Evolutionary conservation across 1,140 invertebrate species (phyloP), one percentile per base, ranked within the genome.

Genomic region (Lepidurus packardi): DNA sequence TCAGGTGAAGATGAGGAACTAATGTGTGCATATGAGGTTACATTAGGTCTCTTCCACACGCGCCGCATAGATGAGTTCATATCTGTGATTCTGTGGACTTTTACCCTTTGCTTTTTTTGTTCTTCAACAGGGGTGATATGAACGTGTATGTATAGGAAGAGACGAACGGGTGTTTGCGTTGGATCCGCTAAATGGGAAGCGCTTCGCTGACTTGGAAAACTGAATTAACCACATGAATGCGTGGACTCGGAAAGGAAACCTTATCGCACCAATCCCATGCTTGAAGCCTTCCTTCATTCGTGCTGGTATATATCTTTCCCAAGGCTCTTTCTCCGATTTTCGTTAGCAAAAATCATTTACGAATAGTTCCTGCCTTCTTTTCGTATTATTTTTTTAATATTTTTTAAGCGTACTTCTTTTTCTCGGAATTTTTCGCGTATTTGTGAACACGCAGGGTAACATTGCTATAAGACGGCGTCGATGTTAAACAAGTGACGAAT

Each of bases 221-320:
- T 65, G 53, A 65, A 65, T 65, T 65, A 65, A 65, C 53, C 53
- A 65, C 53, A 65, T 65, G 53, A 65, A 65, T 65, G 53, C 53
- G 53, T 65, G 53, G 53, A 65, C 53, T 65, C 21, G 21, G 53
- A 16, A 21, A 21, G 53, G 53, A 65, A 65, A 21, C 53, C 53
- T 65, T 65, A 65, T 65, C 53, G 21, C n/a, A 65, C n/a, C 53
- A 65, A 65, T 65, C 53, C 53, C 53, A 65, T 65, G 13, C 53
- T 65, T 65, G 53, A 65, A 13, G 53, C 53, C 21, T 65, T n/a
- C 53, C 34, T 34, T 34, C 34, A 34, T 34, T 34, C 34, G 34
- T 65, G 6, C 53, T 21, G 9, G 53, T 65, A 65, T n/a, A 21
- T 65, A 13, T 65, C 21, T 65, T 65, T 65, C 53, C n/a, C 21